Evolutionary conservation across 2,888 invertebrate species (phyloP).

Genomic region (Perizoma flavofasciatum): DNA sequence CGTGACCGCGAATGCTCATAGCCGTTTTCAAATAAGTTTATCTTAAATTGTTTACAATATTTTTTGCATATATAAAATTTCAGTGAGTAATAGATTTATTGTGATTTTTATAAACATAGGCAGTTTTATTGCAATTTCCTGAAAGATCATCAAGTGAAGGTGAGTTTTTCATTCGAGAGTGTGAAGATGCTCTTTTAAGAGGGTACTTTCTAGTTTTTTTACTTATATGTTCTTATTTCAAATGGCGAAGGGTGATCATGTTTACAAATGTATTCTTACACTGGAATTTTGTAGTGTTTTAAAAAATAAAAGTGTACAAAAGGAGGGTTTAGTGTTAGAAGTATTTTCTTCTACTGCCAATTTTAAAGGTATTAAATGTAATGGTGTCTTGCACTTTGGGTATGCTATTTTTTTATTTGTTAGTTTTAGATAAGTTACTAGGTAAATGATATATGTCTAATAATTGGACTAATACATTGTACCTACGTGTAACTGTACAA

Average conservation of each 20-base stretch:
- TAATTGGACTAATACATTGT: too few relatives aligned
- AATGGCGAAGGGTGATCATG: slow-evolving; percentile 32
- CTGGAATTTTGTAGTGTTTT: too few relatives aligned
- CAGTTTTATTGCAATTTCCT: slow-evolving; percentile 18
- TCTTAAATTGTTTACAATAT: neutral
- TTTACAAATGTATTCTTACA: too few relatives aligned
- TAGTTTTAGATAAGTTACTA: too few relatives aligned
- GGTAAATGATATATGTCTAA: too few relatives aligned
- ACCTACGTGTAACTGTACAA: too few relatives aligned
- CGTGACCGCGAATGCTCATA: slow-evolving; percentile 13
- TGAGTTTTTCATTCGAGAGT: slow-evolving; percentile 36
- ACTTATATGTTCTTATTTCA: slow-evolving; percentile 51
- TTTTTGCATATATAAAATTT: neutral
- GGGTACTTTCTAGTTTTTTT: slow-evolving; percentile 41
- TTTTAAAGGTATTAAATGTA: too few relatives aligned
- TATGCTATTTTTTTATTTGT: too few relatives aligned
- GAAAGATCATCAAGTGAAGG: slow-evolving; percentile 30
- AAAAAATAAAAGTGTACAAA: too few relatives aligned
- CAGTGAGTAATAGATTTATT: slow-evolving; percentile 1
- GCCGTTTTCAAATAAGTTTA: slow-evolving; percentile 10
- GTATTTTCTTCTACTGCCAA: too few relatives aligned
- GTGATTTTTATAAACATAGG: slow-evolving; percentile 11
- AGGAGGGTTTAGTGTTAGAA: too few relatives aligned
- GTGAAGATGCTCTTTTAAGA: slow-evolving; percentile 36
- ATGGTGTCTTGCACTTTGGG: too few relatives aligned